phyloP scores from a whole-genome alignment of 2,113 vertebrate genomes.

The Cnemophilus loriae region DNA sequence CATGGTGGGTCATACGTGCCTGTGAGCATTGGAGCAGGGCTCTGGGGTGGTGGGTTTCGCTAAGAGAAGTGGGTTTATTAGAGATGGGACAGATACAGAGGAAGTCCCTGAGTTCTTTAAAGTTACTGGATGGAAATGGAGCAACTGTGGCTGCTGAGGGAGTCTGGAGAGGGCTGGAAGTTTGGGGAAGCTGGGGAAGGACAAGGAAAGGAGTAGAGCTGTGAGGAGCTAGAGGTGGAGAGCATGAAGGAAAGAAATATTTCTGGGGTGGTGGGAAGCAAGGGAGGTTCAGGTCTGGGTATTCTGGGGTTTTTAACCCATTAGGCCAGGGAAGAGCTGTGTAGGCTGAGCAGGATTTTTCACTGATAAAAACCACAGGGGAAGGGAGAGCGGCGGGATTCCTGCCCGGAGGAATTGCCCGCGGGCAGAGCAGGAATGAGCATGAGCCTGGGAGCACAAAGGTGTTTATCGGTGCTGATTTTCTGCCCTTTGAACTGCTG shows the following conservation, averaged over 20 bases:
- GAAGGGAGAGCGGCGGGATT: rapidly evolving
- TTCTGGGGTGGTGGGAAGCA: neutral
- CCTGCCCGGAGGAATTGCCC: neutral
- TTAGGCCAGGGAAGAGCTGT: neutral
- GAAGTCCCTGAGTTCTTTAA: neutral
- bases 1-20: rapidly evolving
- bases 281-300: neutral
- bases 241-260: neutral
- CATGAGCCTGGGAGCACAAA: neutral
- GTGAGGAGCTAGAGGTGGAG: neutral
- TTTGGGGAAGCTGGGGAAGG: neutral
- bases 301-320: neutral
- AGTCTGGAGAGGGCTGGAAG: neutral
- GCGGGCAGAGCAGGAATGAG: neutral
- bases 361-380: neutral
- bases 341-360: neutral
- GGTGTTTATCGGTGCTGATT: conserved; percentile 11
- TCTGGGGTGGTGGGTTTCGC: neutral
- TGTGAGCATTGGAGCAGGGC: neutral
- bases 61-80: rapidly evolving
- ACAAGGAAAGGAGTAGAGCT: neutral
- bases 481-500: conserved; percentile 45
- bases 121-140: neutral
- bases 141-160: neutral
- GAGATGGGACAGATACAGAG: neutral